Percentiles rank a stretch among this genome's conserved stretches.
phyloP scores from a whole-genome alignment of 2,113 vertebrate genomes.

The Megatriorchis doriae region DNA sequence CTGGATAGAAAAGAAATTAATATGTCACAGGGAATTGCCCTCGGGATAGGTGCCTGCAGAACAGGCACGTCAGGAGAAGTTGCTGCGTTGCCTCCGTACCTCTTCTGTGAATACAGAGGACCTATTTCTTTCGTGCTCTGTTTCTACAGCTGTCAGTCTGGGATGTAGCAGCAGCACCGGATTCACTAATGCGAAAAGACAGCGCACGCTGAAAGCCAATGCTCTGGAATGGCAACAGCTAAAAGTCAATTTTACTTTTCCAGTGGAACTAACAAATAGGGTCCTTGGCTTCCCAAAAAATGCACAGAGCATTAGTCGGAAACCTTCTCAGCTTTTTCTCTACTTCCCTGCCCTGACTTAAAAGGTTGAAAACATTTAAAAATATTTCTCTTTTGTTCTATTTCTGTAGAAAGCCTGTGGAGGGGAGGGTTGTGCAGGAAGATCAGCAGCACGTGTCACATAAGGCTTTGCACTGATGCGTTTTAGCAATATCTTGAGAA shows the following conservation, averaged over 20 bases:
- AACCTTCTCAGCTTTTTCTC: neutral
- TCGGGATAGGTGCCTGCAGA: neutral
- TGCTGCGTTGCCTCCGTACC: neutral
- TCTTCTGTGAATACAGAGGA: neutral
- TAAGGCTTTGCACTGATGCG: neutral
- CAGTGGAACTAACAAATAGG: neutral
- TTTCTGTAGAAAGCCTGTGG: neutral
- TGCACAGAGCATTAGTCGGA: neutral
- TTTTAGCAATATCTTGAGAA: neutral
- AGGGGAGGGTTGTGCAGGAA: neutral
- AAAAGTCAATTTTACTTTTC: neutral
- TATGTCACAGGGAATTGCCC: neutral
- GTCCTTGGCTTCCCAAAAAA: neutral
- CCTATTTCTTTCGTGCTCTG: neutral
- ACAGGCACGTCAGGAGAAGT: neutral
- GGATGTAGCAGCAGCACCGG: neutral
- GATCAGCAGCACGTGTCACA: fast-evolving
- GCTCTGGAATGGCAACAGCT: neutral
- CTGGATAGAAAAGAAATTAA: neutral
- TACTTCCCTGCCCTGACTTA: neutral
- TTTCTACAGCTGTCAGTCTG: neutral
- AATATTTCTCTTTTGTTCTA: neutral
- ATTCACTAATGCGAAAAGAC: neutral
- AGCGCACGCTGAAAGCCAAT: neutral
- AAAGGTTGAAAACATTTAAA: neutral